Conservation (phyloP, 2,888 invertebrate species). For the Napeogenes inachia region DNA sequence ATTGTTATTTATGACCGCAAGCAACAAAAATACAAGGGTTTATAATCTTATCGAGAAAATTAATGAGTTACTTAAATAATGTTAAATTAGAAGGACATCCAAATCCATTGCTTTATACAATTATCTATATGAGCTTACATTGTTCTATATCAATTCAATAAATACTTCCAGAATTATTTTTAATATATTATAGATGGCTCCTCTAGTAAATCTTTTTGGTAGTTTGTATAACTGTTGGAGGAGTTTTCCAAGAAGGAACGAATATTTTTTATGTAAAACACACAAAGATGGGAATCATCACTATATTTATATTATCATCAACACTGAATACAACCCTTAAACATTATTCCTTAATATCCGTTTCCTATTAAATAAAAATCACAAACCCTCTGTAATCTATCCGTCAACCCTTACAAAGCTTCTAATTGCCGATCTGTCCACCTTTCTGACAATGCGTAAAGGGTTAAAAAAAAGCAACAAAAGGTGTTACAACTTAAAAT, state of each 20-base stretch:
- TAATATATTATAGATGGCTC: background rate
- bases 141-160: too few relatives aligned
- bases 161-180: background rate
- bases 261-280: too few relatives aligned
- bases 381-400: conserved; percentile 38
- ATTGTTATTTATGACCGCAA: conserved; percentile 8
- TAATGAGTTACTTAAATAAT: background rate
- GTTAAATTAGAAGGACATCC: background rate
- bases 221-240: too few relatives aligned
- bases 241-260: too few relatives aligned
- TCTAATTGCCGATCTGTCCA: conserved; percentile 57
- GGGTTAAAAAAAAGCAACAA: conserved; percentile 60
- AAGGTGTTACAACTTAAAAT: conserved; percentile 57
- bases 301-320: too few relatives aligned
- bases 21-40: too few relatives aligned
- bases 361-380: conserved; percentile 14
- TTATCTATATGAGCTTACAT: too few relatives aligned
- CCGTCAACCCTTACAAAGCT: conserved; percentile 42
- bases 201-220: too few relatives aligned
- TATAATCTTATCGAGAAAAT: background rate
- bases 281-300: too few relatives aligned
- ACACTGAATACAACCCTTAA: too few relatives aligned
- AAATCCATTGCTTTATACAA: background rate
- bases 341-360: conserved; percentile 15
- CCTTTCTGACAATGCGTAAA: conserved; percentile 53